Evolutionary conservation across 2,888 invertebrate genomes (phyloP).

Genomic region (Melikaiella ostensackeni): DNA sequence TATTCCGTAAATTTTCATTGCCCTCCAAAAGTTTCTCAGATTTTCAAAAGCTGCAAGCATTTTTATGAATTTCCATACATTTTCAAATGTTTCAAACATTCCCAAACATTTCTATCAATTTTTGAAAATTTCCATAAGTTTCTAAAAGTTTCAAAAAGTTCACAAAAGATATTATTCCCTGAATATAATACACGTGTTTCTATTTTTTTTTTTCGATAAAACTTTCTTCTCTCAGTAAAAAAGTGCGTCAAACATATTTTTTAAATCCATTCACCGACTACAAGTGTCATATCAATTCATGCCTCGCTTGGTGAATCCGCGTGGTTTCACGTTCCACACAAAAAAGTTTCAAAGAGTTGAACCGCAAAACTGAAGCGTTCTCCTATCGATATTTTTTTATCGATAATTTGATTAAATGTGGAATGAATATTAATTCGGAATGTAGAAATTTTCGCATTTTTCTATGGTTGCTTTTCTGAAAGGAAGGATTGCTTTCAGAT

Average conservation of each 20-base stretch:
- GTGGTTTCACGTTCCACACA: neutral
- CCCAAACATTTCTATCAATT: too few species aligned
- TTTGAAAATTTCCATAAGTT: too few species aligned
- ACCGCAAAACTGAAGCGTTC: neutral
- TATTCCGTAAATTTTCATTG: too few species aligned
- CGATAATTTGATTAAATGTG: neutral
- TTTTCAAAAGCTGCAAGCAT: too few species aligned
- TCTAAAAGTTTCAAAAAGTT: too few species aligned
- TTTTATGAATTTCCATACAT: too few species aligned
- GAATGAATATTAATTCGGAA: neutral
- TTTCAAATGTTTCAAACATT: too few species aligned
- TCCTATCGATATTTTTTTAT: neutral
- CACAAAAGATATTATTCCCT: too few species aligned
- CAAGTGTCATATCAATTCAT: constrained; percentile 25
- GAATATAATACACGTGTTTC: too few species aligned
- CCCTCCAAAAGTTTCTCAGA: too few species aligned
- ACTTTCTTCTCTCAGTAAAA: neutral
- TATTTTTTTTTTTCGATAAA: too few species aligned
- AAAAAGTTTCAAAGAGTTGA: constrained; percentile 9
- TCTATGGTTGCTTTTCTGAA: neutral
- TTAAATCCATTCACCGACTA: neutral
- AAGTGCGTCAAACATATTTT: constrained; percentile 13
- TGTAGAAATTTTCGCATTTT: neutral
- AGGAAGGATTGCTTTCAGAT: neutral
- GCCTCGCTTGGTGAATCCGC: constrained; percentile 17